phyloP scores from a whole-genome alignment of 2,797 vertebrate species.

The Acanthis flammea region DNA sequence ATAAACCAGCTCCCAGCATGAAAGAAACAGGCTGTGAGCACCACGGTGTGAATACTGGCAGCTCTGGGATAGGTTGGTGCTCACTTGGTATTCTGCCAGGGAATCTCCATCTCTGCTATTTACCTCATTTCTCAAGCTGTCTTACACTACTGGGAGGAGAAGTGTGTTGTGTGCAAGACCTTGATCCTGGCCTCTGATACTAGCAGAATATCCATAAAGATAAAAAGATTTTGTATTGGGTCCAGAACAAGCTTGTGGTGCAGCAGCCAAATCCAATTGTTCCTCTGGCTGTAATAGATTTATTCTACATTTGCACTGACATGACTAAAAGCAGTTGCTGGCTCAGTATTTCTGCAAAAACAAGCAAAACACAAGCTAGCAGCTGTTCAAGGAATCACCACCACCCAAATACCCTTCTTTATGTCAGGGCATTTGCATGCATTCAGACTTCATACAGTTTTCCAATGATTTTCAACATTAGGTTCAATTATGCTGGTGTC shows the following conservation, averaged over 20 bases:
- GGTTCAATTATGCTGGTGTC: not conserved
- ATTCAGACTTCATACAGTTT: not conserved
- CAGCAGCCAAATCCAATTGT: not conserved
- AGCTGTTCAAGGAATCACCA: not conserved
- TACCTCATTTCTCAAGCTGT: not conserved
- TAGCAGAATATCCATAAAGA: not conserved
- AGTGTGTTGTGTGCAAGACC: not conserved
- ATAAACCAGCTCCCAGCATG: not conserved
- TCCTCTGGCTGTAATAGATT: conserved; percentile 14
- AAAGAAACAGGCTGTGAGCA: not conserved
- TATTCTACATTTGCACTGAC: conserved; percentile 24
- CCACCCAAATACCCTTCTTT: not conserved
- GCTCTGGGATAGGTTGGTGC: not conserved
- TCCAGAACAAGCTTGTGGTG: not conserved
- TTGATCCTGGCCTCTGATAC: not conserved
- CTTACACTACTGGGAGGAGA: not conserved
- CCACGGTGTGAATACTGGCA: rapidly evolving
- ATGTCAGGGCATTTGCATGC: not conserved
- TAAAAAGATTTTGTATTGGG: not conserved
- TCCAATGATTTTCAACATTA: not conserved
- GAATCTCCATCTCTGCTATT: not conserved
- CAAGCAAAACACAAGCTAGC: conserved; percentile 8
- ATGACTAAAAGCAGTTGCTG: conserved; percentile 25
- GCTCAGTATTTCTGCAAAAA: conserved; percentile 30
- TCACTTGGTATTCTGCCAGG: not conserved